Conservation (phyloP, 2,113 vertebrate species). For the Sebastes schlegelii region DNA sequence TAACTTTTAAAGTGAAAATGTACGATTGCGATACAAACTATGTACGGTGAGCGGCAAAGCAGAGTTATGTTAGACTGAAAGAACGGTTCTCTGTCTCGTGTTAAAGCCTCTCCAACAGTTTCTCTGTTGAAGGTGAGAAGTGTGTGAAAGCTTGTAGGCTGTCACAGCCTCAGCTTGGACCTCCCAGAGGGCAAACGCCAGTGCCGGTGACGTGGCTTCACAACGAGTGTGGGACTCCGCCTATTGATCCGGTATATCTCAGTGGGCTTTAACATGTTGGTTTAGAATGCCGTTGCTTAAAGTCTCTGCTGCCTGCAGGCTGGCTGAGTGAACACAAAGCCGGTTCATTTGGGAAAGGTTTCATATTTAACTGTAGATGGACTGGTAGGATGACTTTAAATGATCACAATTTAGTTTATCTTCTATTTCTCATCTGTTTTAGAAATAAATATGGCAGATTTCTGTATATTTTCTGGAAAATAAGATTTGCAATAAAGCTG, state of each 20-base stretch:
- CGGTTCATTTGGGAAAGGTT: conserved; percentile 21
- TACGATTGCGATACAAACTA: too few species aligned
- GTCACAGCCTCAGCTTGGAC: conserved; percentile 59
- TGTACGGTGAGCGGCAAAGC: background rate
- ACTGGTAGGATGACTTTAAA: background rate
- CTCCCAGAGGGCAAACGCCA: conserved; percentile 60
- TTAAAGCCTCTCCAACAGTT: conserved; percentile 40
- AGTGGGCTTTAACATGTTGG: conserved; percentile 51
- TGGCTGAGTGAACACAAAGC: conserved; percentile 46
- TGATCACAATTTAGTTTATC: background rate
- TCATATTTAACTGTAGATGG: conserved; percentile 40
- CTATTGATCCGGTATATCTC: conserved; percentile 61
- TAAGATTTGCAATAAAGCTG: background rate
- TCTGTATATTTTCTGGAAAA: background rate
- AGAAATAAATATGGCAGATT: background rate
- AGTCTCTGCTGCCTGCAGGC: conserved; percentile 37
- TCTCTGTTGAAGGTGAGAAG: conserved; percentile 66
- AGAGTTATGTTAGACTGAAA: background rate
- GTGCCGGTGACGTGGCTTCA: conserved; percentile 27
- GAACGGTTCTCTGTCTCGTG: background rate
- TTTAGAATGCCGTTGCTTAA: conserved; percentile 55
- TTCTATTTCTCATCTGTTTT: background rate
- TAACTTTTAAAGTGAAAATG: background rate
- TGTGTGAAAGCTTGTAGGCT: conserved; percentile 67
- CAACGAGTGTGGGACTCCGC: conserved; percentile 33